Percentiles rank a stretch among this genome's conserved stretches.
phyloP scores from a whole-genome alignment of 2,888 invertebrate species.

The Dendrolimus pini region DNA sequence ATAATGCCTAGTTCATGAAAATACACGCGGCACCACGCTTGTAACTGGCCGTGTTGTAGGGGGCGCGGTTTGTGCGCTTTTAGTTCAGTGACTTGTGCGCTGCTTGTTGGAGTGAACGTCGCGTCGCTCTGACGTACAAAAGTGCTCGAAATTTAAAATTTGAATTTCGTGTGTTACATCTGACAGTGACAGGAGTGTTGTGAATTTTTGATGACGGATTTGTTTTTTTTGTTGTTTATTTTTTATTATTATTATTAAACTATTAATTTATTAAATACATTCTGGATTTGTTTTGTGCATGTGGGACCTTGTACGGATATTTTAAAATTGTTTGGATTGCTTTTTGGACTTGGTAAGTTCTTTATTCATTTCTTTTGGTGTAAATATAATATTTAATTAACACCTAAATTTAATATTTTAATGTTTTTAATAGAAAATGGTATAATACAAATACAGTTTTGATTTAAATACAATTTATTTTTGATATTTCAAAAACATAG shows the following conservation, averaged over 20 bases:
- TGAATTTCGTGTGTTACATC: constrained; percentile 33
- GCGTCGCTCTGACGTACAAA: constrained; percentile 20
- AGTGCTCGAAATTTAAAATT: constrained; percentile 29
- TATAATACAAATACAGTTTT: too few relatives aligned
- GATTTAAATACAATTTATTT: too few relatives aligned
- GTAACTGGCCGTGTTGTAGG: constrained; percentile 19
- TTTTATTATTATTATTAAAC: constrained; percentile 23
- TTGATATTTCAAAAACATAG: too few relatives aligned
- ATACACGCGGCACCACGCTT: constrained; percentile 44
- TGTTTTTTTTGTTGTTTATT: constrained; percentile 21
- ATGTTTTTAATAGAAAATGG: too few relatives aligned
- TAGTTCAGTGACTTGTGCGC: constrained; percentile 68
- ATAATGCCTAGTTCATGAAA: constrained; percentile 55
- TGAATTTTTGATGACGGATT: constrained; percentile 21
- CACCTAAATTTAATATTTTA: too few relatives aligned
- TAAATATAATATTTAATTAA: neutral
- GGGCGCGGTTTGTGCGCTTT: constrained; percentile 35
- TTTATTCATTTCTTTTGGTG: constrained; percentile 10
- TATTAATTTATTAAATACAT: constrained; percentile 14
- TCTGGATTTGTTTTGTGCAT: constrained; percentile 40
- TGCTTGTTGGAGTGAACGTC: constrained; percentile 40
- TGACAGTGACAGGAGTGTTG: constrained; percentile 64
- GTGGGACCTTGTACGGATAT: constrained; percentile 45
- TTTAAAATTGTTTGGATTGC: constrained; percentile 64
- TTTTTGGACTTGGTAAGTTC: constrained; percentile 64